Evolutionary conservation across 1,140 invertebrate species (phyloP).

Genomic region (Probaryconus sp.): DNA sequence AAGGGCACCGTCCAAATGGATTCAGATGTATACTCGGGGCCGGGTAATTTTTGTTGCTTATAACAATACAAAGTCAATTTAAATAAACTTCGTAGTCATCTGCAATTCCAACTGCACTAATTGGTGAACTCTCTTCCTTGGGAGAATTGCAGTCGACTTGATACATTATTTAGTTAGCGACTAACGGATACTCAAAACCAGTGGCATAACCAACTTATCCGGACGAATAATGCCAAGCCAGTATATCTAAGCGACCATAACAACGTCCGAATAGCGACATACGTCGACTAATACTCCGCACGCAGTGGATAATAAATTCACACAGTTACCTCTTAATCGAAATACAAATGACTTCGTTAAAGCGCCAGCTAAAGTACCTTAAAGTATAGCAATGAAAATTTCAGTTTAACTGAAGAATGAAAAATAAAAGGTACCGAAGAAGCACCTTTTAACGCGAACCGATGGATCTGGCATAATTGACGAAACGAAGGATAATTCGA

Average conservation of each 20-base stretch:
- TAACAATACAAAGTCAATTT: slow-evolving; percentile 21
- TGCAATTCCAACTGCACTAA: slow-evolving; percentile 24
- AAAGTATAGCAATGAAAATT: too few relatives aligned
- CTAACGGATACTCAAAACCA: slow-evolving; percentile 19
- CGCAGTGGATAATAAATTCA: too few relatives aligned
- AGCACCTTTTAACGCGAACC: background rate
- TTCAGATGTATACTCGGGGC: background rate
- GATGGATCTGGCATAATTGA: slow-evolving; percentile 1
- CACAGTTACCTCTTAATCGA: too few relatives aligned
- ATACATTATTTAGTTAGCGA: slow-evolving; percentile 30
- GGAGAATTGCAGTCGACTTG: slow-evolving; percentile 17
- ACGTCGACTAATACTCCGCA: background rate
- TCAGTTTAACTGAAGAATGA: too few relatives aligned
- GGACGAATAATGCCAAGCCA: slow-evolving; percentile 13
- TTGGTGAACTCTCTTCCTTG: slow-evolving; percentile 27
- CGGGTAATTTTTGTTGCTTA: slow-evolving; percentile 22
- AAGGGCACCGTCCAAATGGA: background rate
- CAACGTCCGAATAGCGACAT: slow-evolving; percentile 2
- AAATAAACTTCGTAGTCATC: slow-evolving; percentile 20
- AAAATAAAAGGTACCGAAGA: too few relatives aligned
- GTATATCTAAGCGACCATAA: slow-evolving; percentile 8
- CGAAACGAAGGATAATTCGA: slow-evolving; percentile 8
- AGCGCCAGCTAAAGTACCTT: too few relatives aligned
- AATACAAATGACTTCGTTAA: too few relatives aligned
- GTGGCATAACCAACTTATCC: slow-evolving; percentile 11